Evolutionary conservation across 2,888 invertebrate species (phyloP).

Genomic region (Sussaba pulchella): DNA sequence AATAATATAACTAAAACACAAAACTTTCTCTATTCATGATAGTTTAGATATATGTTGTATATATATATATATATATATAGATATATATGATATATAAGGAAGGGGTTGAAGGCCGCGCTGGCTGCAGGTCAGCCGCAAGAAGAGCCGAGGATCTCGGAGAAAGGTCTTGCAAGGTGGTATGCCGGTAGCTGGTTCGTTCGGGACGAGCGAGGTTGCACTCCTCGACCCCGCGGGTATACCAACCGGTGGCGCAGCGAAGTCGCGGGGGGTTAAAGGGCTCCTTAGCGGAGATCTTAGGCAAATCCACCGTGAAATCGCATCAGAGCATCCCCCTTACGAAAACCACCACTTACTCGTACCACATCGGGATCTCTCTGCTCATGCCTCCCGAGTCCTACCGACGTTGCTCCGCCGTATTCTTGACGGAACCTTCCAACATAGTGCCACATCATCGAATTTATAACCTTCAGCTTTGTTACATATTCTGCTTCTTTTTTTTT

Average conservation of each 20-base stretch:
- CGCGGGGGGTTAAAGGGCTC: slow-evolving; percentile 80
- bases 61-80: background rate
- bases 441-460: slow-evolving; percentile 30
- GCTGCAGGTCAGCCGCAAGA: slow-evolving; percentile 58
- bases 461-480: background rate
- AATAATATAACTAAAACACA: too few relatives aligned
- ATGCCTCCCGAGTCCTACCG: slow-evolving; percentile 56
- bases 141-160: slow-evolving; percentile 60
- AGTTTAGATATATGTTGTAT: background rate
- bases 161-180: slow-evolving; percentile 54
- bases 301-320: slow-evolving; percentile 90
- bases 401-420: slow-evolving; percentile 55
- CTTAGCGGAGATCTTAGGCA: slow-evolving; percentile 87
- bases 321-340: slow-evolving; percentile 84
- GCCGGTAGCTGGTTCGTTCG: slow-evolving; percentile 18
- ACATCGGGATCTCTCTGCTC: slow-evolving; percentile 68
- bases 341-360: slow-evolving; percentile 83
- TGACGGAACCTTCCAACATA: background rate
- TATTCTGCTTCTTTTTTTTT: too few relatives aligned
- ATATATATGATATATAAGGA: background rate
- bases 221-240: slow-evolving; percentile 47
- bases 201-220: slow-evolving; percentile 41
- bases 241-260: slow-evolving; percentile 36
- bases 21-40: background rate
- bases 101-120: slow-evolving; percentile 31